A percentile compares a stretch with the other conserved stretches of the same genome.
phyloP scores from a whole-genome alignment of 2,113 vertebrate species.

The Myrmophylax atrothorax region DNA sequence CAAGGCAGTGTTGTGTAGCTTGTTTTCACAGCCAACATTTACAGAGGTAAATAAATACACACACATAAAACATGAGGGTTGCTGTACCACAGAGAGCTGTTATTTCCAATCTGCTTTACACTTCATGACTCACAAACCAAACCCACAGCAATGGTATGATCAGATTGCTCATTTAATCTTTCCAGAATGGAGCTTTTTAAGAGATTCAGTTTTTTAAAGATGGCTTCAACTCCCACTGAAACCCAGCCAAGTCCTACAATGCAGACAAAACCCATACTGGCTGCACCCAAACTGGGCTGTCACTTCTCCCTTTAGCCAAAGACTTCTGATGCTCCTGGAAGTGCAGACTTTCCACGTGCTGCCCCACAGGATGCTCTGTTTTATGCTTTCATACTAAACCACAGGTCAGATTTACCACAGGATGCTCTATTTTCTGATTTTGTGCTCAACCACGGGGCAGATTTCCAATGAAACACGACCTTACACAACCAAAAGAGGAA shows the following conservation, averaged over 20 bases:
- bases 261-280: background rate
- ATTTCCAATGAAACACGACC: background rate
- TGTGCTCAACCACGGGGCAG: background rate
- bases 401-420: background rate
- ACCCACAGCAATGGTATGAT: background rate
- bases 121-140: background rate
- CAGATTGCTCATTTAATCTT: conserved; percentile 24
- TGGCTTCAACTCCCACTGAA: conserved; percentile 7
- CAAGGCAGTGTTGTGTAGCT: background rate
- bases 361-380: accelerated
- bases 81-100: background rate
- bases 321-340: accelerated
- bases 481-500: background rate
- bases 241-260: background rate
- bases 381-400: background rate
- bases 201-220: background rate
- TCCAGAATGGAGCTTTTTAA: background rate
- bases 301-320: background rate
- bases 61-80: background rate
- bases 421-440: background rate
- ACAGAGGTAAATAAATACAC: background rate
- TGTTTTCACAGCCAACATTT: background rate
- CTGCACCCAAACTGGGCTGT: background rate
- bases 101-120: conserved; percentile 2
- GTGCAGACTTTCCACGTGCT: background rate